Conservation (phyloP, 1,140 invertebrate species). For the Copidosoma floridanum region DNA sequence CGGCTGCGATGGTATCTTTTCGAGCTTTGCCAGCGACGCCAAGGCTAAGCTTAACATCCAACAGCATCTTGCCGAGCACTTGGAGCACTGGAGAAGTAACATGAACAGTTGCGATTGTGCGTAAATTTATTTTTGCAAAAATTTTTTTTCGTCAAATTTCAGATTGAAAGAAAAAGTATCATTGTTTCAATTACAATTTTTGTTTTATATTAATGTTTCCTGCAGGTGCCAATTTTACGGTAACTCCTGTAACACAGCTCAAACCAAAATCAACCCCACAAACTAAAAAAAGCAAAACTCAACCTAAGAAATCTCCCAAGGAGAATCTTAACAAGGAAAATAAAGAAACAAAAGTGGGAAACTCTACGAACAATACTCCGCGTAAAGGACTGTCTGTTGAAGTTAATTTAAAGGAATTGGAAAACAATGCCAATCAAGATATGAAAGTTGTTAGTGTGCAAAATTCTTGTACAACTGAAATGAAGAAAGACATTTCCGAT, state of each 20-base stretch:
- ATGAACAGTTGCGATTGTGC: slow-evolving; percentile 40
- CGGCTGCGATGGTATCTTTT: slow-evolving; percentile 56
- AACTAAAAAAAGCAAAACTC: slow-evolving; percentile 38
- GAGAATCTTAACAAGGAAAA: slow-evolving; percentile 52
- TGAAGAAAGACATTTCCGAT: slow-evolving; percentile 22
- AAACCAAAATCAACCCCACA: slow-evolving; percentile 41
- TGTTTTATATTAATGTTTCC: slow-evolving; percentile 25
- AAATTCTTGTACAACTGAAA: background rate
- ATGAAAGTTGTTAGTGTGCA: slow-evolving; percentile 28
- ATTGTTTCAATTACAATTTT: no score
- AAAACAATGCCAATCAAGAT: slow-evolving; percentile 36
- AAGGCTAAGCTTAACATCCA: slow-evolving; percentile 59
- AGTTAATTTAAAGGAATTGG: slow-evolving; percentile 40
- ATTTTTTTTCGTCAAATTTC: background rate
- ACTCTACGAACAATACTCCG: slow-evolving; percentile 49
- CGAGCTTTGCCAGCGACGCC: slow-evolving; percentile 63
- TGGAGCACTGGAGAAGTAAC: slow-evolving; percentile 52
- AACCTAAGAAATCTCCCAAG: slow-evolving; percentile 40
- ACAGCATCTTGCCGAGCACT: slow-evolving; percentile 56
- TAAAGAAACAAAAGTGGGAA: slow-evolving; percentile 44
- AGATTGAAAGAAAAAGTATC: no score
- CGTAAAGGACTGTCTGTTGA: slow-evolving; percentile 48
- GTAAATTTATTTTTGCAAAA: background rate
- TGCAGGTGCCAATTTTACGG: slow-evolving; percentile 43
- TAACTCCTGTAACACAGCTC: slow-evolving; percentile 37